Conservation (phyloP, 2,888 invertebrate species). For the Amphimallon solstitiale region DNA sequence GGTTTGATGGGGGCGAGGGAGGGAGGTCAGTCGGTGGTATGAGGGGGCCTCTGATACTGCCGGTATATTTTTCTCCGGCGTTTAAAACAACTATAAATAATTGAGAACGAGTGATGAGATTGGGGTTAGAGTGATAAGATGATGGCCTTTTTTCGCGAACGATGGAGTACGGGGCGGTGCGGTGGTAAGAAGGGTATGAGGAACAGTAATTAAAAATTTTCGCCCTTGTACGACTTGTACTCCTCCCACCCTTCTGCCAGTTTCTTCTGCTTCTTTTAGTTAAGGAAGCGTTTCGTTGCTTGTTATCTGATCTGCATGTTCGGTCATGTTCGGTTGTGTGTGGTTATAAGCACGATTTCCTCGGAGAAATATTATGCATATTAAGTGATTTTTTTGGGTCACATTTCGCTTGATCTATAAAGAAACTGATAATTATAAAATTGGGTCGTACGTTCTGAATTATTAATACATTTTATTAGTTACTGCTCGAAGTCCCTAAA, state of each 20-base stretch:
- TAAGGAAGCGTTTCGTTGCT: background rate
- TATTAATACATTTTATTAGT: no score
- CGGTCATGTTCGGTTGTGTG: slow-evolving; percentile 26
- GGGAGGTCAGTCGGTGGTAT: background rate
- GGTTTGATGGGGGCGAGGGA: slow-evolving; percentile 15
- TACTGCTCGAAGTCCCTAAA: no score
- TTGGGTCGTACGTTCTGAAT: no score
- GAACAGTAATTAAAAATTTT: slow-evolving; percentile 46
- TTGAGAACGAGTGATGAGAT: slow-evolving; percentile 60
- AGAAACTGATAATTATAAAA: no score
- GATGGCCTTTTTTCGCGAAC: slow-evolving; percentile 48
- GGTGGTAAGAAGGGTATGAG: background rate
- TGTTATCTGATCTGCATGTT: slow-evolving; percentile 22
- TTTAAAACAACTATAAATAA: slow-evolving; percentile 62
- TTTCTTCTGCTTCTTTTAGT: no score
- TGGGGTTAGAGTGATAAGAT: slow-evolving; percentile 53
- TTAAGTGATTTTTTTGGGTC: no score
- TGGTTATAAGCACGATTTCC: background rate
- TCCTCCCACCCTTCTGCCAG: background rate
- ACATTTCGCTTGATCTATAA: no score
- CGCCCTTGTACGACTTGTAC: slow-evolving; percentile 38
- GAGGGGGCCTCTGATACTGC: slow-evolving; percentile 8
- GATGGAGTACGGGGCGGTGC: slow-evolving; percentile 14
- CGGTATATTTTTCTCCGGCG: slow-evolving; percentile 51
- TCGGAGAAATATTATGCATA: background rate